These are phyloP conservation scores for Tringa solitaria DNA, from an alignment of 2,113 vertebrate genomes.

Conservation along the genomic window DNA sequence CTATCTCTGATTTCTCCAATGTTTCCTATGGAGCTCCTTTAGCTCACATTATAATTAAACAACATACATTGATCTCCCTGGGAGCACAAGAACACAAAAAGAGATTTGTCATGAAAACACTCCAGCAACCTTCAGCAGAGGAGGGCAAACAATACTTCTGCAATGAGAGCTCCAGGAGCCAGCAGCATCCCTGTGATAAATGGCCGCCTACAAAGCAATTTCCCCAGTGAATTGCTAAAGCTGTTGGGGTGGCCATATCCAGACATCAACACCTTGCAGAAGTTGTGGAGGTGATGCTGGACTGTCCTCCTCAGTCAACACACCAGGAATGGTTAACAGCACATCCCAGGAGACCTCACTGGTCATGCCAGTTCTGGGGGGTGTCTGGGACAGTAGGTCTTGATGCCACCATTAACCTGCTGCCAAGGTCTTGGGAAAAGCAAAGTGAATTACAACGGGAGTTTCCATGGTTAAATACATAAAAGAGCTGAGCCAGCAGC, in stretches of 20 bases:
- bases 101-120: constrained; percentile 24
- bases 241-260: background rate
- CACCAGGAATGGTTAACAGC: background rate
- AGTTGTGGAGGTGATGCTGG: background rate
- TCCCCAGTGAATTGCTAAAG: background rate
- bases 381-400: background rate
- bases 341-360: background rate
- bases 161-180: constrained; percentile 40
- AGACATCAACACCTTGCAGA: background rate
- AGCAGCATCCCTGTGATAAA: constrained; percentile 37
- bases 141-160: constrained; percentile 10
- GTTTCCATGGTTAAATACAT: constrained; percentile 47
- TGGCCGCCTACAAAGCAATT: background rate
- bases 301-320: background rate
- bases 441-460: background rate
- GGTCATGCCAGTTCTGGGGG: rapidly evolving
- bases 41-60: background rate
- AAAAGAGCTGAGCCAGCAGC: constrained; percentile 50
- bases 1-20: background rate
- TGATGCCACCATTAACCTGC: background rate
- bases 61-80: background rate
- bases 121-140: background rate
- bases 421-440: background rate
- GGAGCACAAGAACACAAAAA: background rate
- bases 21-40: background rate